Base-by-base conservation (phyloP, 2,888 invertebrate species). In the Sarcophaga subvicina region DNA sequence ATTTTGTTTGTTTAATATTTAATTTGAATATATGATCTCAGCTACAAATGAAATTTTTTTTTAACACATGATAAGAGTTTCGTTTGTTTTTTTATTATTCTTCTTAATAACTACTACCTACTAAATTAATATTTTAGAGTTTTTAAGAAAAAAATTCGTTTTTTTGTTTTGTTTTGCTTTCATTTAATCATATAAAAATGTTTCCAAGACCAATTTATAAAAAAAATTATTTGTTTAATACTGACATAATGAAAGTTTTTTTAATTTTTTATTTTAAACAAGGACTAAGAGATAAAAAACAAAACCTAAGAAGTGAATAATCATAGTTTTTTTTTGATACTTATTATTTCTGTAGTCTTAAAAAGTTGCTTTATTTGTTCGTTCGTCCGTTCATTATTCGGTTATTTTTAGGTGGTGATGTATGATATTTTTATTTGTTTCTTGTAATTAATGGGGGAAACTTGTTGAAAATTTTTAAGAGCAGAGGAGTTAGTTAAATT, bases 11-110 rank as follows among this genome's bases (percentile, higher is more conserved):
- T 37, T 25, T 37, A 37, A 10, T 37, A 37, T 37, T 80, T 84
- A 72, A 62, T 72, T 79, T 84, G 60, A 80, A 62, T 81, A 37
- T 37, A 81, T 69, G 69, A 75, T 72, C 69, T 85, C 72, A 71
- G 76, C 77, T 72, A 77, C 81, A 73, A 72, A 80, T 25, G 4
- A 83, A 76, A 66, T n/a, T 64, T 82, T 76, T 62, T 8, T 64
- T 45, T 63, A 70, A 71, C 47, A 84, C 49, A 77, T 62, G 27
- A 67, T 72, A 63, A 14, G 64, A 75, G 64, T 64, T 75, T 75
- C 37, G 37, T 37, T 75, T 75, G 37, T 37, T 75, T 75, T 45
- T 63, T 67, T 22, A 45, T 69, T 62, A 54, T 70, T 73, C 25
- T 62, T 6, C 70, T 80, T 79, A 79, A 70, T 70, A 79, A 79